phyloP scores from a whole-genome alignment of 1,140 invertebrate genomes.

The Formica selysi region DNA sequence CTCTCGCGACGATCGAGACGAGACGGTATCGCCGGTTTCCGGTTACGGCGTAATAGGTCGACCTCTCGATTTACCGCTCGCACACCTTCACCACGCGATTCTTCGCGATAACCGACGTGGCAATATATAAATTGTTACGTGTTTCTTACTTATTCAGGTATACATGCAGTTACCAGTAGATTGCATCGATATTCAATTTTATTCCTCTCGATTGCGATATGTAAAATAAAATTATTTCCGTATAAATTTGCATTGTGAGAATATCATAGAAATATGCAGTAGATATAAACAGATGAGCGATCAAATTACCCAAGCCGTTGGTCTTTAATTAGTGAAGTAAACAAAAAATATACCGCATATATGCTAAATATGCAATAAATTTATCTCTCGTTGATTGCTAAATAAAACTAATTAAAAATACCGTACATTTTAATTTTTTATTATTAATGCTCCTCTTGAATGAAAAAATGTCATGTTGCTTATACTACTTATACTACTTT shows the following conservation, averaged over 20 bases:
- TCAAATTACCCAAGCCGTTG: background rate
- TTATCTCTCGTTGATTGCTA: background rate
- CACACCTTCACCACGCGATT: background rate
- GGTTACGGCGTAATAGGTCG: slow-evolving; percentile 42
- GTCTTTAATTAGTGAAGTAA: background rate
- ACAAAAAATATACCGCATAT: background rate
- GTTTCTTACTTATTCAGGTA: background rate
- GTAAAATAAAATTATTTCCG: background rate
- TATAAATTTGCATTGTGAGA: background rate
- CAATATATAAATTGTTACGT: slow-evolving; percentile 39
- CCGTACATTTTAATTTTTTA: background rate
- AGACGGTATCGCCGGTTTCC: background rate
- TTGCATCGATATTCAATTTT: slow-evolving; percentile 22
- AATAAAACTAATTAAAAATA: background rate
- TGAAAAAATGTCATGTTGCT: background rate
- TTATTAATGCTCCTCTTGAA: background rate
- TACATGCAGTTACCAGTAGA: background rate
- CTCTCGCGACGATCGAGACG: slow-evolving; percentile 2
- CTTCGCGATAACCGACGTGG: slow-evolving; percentile 20
- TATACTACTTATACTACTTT: background rate
- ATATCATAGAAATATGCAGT: background rate
- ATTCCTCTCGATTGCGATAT: background rate
- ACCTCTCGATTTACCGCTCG: slow-evolving; percentile 19
- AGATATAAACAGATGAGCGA: background rate
- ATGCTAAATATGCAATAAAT: background rate